Evolutionary conservation across 2,113 vertebrate genomes (phyloP), one percentile per base, ranked within the genome.

Genomic region (Chamaea fasciata): DNA sequence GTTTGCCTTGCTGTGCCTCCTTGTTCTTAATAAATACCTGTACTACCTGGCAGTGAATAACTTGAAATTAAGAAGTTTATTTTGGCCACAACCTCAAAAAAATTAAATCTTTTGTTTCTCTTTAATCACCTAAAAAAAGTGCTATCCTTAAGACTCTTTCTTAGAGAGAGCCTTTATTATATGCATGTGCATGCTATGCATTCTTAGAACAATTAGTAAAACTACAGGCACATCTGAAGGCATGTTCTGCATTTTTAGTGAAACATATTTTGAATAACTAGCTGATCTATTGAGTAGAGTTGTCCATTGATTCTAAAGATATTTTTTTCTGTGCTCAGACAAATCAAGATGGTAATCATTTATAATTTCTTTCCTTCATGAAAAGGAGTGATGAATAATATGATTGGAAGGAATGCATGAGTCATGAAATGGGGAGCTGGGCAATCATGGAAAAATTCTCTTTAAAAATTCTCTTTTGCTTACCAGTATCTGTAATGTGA

Each of bases 311-410:
- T 93, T 94, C 90, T 95, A 96, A 94, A 96, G 93, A 90, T 92
- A 80, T 8, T 89, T 94, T 94, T 94, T 86, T 95, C 85, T 90
- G 39, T 93, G 47, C 75, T 95, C 31, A 93, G 90, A 90, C 75
- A 80, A 95, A 95, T 96, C 90, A 90, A 80, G 79, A 92, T 95
- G 89, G 91, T 89, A 94, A 97, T 96, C 87, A 94, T 93, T 97
- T 96, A 83, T 90, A 96, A 96, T 96, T 95, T 94, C 90, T 94
- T 87, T 83, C 79, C 78, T 93, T 96, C 79, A 81, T 96, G 94
- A 96, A 97, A 92, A 94, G 85, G 35, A 93, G 15, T 92, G 91
- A 94, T 97, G 94, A 95, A 95, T 96, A 96, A 95, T 95, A 74
- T 95, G 91, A 90, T 95, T 96, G 89, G 91, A 95, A 89, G 84